phyloP scores from a whole-genome alignment of 2,797 vertebrate species.

The Mormyrus proboscirostris region DNA sequence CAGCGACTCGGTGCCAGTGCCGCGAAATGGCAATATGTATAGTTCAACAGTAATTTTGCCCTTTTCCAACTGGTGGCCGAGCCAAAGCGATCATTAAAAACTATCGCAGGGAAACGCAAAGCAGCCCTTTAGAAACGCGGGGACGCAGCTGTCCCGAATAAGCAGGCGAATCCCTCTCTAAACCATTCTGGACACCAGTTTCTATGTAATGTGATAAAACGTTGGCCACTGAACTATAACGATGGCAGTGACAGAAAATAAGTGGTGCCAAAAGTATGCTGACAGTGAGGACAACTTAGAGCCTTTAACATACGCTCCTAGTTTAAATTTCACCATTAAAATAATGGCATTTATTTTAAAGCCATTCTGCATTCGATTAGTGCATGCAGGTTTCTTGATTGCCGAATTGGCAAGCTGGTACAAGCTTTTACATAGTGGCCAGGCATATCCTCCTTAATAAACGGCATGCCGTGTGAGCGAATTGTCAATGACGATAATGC shows the following conservation, averaged over 20 bases:
- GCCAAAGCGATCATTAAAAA: constrained; percentile 2
- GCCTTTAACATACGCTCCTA: background rate
- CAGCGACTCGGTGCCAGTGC: background rate
- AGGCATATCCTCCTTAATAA: background rate
- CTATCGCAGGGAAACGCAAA: background rate
- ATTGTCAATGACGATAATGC: background rate
- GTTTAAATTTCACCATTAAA: background rate
- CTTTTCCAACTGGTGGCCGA: background rate
- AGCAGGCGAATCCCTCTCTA: background rate
- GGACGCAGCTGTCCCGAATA: background rate
- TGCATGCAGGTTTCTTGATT: background rate
- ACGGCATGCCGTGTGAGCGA: background rate
- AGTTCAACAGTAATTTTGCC: background rate
- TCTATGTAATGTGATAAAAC: background rate
- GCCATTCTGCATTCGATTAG: background rate
- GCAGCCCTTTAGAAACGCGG: background rate
- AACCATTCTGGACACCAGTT: background rate
- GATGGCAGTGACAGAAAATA: background rate
- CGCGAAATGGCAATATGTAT: background rate
- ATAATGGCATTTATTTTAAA: background rate
- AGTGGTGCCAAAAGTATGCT: background rate
- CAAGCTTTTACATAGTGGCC: background rate
- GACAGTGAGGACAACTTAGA: background rate
- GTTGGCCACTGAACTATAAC: background rate
- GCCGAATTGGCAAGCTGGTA: background rate